These are phyloP conservation scores for Brevimyrus niger DNA, from an alignment of 2,113 vertebrate genomes.

Conservation along the genomic window DNA sequence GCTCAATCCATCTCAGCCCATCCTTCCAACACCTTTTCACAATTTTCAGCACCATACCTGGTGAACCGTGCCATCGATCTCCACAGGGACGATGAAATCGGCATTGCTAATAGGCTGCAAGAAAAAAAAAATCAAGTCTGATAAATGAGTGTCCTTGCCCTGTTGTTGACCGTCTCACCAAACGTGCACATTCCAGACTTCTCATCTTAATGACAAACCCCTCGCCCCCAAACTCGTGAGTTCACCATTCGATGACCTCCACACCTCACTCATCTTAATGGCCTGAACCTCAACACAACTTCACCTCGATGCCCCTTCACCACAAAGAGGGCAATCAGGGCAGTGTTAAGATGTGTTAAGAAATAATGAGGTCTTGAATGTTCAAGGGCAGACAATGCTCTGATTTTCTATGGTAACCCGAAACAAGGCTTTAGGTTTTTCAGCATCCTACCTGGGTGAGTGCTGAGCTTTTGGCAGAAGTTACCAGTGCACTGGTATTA, in stretches of 20 bases:
- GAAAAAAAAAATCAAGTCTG: background rate
- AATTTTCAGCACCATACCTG: background rate
- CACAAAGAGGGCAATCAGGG: background rate
- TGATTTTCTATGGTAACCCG: background rate
- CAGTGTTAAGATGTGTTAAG: background rate
- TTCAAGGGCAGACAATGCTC: background rate
- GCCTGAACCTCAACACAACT: background rate
- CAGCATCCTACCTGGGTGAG: background rate
- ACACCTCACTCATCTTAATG: background rate
- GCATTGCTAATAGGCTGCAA: background rate
- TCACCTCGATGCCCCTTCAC: background rate
- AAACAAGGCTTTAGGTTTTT: background rate
- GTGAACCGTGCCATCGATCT: background rate
- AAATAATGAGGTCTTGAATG: background rate
- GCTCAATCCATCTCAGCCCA: background rate
- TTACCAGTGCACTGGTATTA: background rate
- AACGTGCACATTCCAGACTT: background rate
- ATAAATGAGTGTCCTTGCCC: background rate
- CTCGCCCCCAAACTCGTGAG: background rate
- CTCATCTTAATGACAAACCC: background rate
- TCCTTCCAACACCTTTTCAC: background rate
- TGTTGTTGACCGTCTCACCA: background rate
- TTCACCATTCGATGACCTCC: background rate
- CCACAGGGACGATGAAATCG: slow-evolving; percentile 2
- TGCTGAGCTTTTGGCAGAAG: background rate